These are phyloP conservation scores for Brachymystax lenok DNA, from an alignment of 2,797 vertebrate species.

Conservation along the genomic window DNA sequence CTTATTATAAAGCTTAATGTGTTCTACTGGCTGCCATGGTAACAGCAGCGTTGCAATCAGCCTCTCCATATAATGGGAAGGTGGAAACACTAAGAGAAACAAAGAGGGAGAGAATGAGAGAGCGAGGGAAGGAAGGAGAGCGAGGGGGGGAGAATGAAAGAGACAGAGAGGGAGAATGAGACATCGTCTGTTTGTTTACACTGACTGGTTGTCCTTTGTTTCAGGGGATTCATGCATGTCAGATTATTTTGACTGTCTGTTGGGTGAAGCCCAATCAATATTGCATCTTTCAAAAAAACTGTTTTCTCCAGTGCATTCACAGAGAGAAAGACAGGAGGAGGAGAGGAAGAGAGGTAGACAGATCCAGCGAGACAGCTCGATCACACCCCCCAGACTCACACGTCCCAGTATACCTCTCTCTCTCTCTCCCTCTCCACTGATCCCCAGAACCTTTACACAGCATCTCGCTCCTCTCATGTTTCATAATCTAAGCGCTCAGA, in stretches of 20 bases:
- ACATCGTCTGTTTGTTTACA: background rate
- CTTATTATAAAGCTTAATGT: constrained; percentile 66
- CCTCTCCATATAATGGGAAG: constrained; percentile 55
- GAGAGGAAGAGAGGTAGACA: constrained; percentile 22
- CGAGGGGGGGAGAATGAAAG: constrained; percentile 43
- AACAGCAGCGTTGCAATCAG: constrained; percentile 61
- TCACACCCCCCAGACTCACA: constrained; percentile 42
- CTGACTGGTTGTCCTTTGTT: background rate
- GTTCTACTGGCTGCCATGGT: constrained; percentile 71
- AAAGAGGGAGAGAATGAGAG: constrained; percentile 45
- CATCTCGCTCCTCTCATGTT: constrained; percentile 43
- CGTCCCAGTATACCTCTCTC: background rate
- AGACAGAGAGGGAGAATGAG: background rate
- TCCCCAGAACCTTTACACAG: constrained; percentile 1
- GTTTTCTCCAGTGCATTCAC: background rate
- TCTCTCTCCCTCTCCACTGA: constrained; percentile 12
- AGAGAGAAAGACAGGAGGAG: constrained; percentile 10
- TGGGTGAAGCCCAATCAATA: background rate
- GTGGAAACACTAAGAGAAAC: constrained; percentile 33
- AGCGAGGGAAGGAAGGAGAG: background rate
- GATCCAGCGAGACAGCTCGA: constrained; percentile 58
- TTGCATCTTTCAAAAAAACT: background rate
- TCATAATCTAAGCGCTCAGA: constrained; percentile 33
- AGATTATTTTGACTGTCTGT: background rate
- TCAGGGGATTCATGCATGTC: constrained; percentile 1